These are phyloP conservation scores for Drosophila tanythrix DNA, from an alignment of 2,888 invertebrate genomes.

Conservation along the genomic window DNA sequence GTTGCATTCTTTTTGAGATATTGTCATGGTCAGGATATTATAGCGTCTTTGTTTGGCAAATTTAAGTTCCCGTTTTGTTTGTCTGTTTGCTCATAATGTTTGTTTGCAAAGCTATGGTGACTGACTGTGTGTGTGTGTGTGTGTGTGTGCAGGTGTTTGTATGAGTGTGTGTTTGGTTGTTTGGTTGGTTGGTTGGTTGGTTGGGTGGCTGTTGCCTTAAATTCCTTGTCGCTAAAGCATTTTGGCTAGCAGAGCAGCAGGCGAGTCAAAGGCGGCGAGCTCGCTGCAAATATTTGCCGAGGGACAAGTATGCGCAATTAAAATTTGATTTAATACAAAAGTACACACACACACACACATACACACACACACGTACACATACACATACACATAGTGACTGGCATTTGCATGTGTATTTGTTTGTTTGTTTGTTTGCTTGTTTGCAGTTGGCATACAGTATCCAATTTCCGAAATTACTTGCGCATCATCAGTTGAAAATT, in stretches of 20 bases:
- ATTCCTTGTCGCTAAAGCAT: slow-evolving; percentile 74
- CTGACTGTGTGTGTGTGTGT: slow-evolving; percentile 24
- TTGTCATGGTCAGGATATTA: slow-evolving; percentile 20
- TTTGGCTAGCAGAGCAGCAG: slow-evolving; percentile 55
- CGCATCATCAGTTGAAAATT: slow-evolving; percentile 81
- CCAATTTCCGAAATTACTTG: slow-evolving; percentile 83
- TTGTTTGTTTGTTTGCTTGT: slow-evolving; percentile 56
- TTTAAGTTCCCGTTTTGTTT: slow-evolving; percentile 52
- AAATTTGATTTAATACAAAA: slow-evolving; percentile 81
- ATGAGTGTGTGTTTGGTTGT: slow-evolving; percentile 15
- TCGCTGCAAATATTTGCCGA: slow-evolving; percentile 81
- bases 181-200: slow-evolving; percentile 26
- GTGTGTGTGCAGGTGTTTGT: slow-evolving; percentile 8
- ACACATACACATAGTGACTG: slow-evolving; percentile 4
- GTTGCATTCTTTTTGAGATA: background rate
- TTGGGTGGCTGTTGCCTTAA: slow-evolving; percentile 49
- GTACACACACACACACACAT: slow-evolving; percentile 40
- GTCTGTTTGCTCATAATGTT: slow-evolving; percentile 72
- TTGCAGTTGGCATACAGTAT: slow-evolving; percentile 78
- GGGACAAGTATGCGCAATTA: slow-evolving; percentile 83
- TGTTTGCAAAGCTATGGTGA: slow-evolving; percentile 60
- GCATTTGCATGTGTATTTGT: slow-evolving; percentile 37
- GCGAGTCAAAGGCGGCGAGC: slow-evolving; percentile 75
- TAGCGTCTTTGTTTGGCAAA: slow-evolving; percentile 19
- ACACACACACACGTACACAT: slow-evolving; percentile 9